These are phyloP conservation scores for Aurelia sp. DNA, from an alignment of 30 jellyfish, hydroid and myxozoan species.

Conservation along the genomic window DNA sequence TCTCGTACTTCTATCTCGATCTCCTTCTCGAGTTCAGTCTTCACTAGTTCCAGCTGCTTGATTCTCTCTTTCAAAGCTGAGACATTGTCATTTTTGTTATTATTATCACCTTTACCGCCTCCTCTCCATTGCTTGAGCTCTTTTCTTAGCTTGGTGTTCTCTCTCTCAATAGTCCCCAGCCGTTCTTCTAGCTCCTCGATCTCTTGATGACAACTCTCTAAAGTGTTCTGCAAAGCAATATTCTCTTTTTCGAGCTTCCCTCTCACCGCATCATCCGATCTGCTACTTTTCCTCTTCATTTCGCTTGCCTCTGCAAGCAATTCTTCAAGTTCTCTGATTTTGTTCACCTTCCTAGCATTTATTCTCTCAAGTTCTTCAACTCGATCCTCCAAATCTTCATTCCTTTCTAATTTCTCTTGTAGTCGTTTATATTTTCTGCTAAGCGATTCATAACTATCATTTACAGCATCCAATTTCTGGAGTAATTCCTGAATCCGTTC, in stretches of 20 bases:
- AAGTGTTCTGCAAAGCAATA: slow-evolving; percentile 37
- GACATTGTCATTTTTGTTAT: slow-evolving; percentile 2
- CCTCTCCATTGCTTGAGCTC: slow-evolving; percentile 47
- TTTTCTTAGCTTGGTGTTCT: slow-evolving; percentile 44
- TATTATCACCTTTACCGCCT: not conserved
- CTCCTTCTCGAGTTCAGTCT: slow-evolving; percentile 67
- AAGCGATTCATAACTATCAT: slow-evolving; percentile 51
- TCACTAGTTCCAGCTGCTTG: slow-evolving; percentile 69
- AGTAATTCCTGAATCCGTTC: slow-evolving; percentile 34
- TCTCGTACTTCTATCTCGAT: slow-evolving; percentile 46
- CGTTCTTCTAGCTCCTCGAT: slow-evolving; percentile 58
- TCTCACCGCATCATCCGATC: slow-evolving; percentile 59
- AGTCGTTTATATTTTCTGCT: slow-evolving; percentile 59
- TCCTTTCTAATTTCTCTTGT: slow-evolving; percentile 71
- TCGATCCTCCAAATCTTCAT: slow-evolving; percentile 72
- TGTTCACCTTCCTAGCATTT: slow-evolving; percentile 66
- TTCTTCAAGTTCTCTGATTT: slow-evolving; percentile 74
- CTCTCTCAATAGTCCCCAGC: slow-evolving; percentile 39
- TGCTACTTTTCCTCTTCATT: slow-evolving; percentile 7
- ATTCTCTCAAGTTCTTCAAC: slow-evolving; percentile 75
- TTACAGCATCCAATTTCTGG: slow-evolving; percentile 65
- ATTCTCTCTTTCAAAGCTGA: slow-evolving; percentile 26
- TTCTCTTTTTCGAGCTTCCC: slow-evolving; percentile 72
- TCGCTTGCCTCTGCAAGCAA: slow-evolving; percentile 38
- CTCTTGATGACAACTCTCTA: slow-evolving; percentile 62